These are phyloP conservation scores for Coboldia fuscipes DNA, from an alignment of 1,140 invertebrate genomes.

Conservation along the genomic window DNA sequence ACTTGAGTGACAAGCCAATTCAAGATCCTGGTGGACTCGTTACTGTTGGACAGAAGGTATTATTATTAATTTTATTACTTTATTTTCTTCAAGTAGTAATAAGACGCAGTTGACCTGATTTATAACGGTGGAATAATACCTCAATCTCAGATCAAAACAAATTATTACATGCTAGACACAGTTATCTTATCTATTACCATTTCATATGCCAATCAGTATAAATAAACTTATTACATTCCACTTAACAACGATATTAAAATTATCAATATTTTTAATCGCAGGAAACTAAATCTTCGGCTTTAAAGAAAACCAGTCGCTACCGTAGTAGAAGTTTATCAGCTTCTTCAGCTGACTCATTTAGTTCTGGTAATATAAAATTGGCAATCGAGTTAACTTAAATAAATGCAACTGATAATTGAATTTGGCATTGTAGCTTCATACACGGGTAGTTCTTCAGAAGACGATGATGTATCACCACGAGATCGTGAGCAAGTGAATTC, in stretches of 20 bases:
- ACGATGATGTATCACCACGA: slow-evolving; percentile 36
- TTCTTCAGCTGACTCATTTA: slow-evolving; percentile 86
- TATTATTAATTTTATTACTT: no score
- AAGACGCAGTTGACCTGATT: no score
- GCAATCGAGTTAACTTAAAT: neutral
- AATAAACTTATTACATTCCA: no score
- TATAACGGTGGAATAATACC: no score
- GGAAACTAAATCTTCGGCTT: slow-evolving; percentile 23
- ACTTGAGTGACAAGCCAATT: no score
- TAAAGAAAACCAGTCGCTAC: slow-evolving; percentile 68
- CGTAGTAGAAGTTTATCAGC: slow-evolving; percentile 73
- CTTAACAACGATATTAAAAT: slow-evolving; percentile 4
- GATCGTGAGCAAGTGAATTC: slow-evolving; percentile 62
- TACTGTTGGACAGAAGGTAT: no score
- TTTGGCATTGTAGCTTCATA: slow-evolving; percentile 43
- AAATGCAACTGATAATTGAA: neutral
- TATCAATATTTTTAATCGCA: slow-evolving; percentile 6
- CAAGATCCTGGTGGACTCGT: no score
- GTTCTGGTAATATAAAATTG: slow-evolving; percentile 44
- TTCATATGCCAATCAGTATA: no score
- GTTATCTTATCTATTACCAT: no score
- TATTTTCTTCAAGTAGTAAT: no score
- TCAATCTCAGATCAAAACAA: no score
- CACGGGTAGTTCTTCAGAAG: slow-evolving; percentile 66
- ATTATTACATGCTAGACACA: no score